Evolutionary conservation across 2,888 invertebrate genomes (phyloP).

Genomic region (Melanophora roralis): DNA sequence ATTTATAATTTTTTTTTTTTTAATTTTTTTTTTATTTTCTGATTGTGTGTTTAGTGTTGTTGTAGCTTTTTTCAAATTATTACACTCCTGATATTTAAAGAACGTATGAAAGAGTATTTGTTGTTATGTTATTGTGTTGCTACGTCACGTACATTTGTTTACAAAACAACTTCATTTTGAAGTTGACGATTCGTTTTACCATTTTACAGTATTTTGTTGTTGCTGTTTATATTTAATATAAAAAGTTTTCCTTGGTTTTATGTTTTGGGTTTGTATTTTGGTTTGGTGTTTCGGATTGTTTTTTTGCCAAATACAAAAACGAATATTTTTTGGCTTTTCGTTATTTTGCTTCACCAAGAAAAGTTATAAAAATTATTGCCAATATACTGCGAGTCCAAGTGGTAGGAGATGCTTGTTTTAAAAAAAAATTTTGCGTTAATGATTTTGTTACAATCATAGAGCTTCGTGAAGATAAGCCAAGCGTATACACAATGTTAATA

Average conservation of each 20-base stretch:
- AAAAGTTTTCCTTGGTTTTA: conserved; percentile 27
- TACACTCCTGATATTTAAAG: neutral
- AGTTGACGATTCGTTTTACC: conserved; percentile 51
- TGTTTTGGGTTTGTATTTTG: neutral
- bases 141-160: conserved; percentile 57
- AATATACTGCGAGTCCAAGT: too few species aligned
- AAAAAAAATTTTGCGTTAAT: too few species aligned
- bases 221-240: neutral
- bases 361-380: too few species aligned
- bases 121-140: conserved; percentile 25
- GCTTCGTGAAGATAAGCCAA: too few species aligned
- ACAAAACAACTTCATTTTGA: conserved; percentile 57
- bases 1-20: conserved; percentile 4
- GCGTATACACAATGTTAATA: too few species aligned
- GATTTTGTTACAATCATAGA: too few species aligned
- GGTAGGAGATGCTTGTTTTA: too few species aligned
- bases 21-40: neutral
- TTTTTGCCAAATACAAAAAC: neutral
- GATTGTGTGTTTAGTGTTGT: conserved; percentile 16
- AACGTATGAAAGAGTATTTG: conserved; percentile 6
- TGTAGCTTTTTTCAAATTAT: conserved; percentile 21
- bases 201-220: conserved; percentile 37
- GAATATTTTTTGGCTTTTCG: too few species aligned
- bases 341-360: too few species aligned
- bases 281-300: neutral